Evolutionary conservation across 2,113 vertebrate genomes (phyloP).

Genomic region (Lanius collurio): DNA sequence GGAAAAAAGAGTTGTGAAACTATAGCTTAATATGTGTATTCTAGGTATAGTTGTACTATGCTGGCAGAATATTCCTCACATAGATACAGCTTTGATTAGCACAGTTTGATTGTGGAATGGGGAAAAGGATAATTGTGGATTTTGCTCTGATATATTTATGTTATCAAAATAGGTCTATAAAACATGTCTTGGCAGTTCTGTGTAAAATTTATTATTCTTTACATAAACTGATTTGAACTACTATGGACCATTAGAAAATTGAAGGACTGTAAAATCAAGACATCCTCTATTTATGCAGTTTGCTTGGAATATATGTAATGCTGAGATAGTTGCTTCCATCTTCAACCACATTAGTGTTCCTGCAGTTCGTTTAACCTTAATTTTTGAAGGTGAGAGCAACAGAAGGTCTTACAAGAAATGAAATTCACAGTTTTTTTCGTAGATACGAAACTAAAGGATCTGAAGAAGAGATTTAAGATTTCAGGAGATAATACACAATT

Average conservation of each 20-base stretch:
- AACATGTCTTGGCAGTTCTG: neutral
- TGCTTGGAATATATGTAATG: neutral
- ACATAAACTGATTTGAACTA: neutral
- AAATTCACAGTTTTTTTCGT: neutral
- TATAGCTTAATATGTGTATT: neutral
- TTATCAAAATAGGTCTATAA: neutral
- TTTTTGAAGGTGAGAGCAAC: neutral
- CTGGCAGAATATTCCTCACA: neutral
- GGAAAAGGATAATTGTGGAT: neutral
- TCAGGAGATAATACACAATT: neutral
- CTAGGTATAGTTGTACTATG: neutral
- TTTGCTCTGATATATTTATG: neutral
- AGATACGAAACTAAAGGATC: neutral
- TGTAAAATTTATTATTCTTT: neutral
- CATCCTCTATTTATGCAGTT: neutral
- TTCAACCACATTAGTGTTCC: neutral
- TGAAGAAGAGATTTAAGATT: neutral
- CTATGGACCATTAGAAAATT: neutral
- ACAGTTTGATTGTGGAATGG: neutral
- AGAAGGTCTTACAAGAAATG: neutral
- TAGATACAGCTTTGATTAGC: neutral
- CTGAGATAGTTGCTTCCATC: neutral
- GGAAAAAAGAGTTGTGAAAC: slow-evolving; percentile 48
- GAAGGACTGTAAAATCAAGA: neutral
- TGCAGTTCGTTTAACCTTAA: neutral